phyloP scores from a whole-genome alignment of 2,113 vertebrate genomes.

The Baryphthengus martii region DNA sequence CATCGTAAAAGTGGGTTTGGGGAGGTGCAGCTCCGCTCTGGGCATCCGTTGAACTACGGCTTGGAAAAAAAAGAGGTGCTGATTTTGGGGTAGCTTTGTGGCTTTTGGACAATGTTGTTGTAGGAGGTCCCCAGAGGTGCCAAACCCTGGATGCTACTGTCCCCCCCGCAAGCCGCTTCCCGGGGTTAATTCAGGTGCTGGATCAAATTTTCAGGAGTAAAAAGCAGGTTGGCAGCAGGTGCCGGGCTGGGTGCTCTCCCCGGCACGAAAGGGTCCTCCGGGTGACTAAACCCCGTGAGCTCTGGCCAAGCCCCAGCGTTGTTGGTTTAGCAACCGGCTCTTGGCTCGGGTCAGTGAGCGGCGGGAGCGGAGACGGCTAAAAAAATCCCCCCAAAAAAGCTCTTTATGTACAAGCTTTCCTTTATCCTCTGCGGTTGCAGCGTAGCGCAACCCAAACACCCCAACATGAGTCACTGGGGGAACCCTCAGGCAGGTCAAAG shows the following conservation, averaged over 20 bases:
- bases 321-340: background rate
- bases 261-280: background rate
- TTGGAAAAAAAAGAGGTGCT: background rate
- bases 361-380: background rate
- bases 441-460: rapidly evolving
- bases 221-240: background rate
- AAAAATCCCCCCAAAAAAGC: background rate
- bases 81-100: background rate
- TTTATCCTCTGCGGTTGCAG: background rate
- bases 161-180: background rate
- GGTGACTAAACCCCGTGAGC: background rate
- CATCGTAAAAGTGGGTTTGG: rapidly evolving
- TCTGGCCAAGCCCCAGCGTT: background rate
- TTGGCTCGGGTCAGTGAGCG: background rate
- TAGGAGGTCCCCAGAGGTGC: background rate
- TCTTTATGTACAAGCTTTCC: background rate
- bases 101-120: background rate
- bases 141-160: rapidly evolving
- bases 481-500: rapidly evolving
- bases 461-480: rapidly evolving
- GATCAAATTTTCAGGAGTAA: background rate
- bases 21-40: background rate
- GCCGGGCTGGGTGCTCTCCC: background rate
- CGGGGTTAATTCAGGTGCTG: background rate
- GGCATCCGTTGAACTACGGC: background rate